Evolutionary conservation across 2,888 invertebrate species (phyloP).

Genomic region (Argynnis bischoffii): DNA sequence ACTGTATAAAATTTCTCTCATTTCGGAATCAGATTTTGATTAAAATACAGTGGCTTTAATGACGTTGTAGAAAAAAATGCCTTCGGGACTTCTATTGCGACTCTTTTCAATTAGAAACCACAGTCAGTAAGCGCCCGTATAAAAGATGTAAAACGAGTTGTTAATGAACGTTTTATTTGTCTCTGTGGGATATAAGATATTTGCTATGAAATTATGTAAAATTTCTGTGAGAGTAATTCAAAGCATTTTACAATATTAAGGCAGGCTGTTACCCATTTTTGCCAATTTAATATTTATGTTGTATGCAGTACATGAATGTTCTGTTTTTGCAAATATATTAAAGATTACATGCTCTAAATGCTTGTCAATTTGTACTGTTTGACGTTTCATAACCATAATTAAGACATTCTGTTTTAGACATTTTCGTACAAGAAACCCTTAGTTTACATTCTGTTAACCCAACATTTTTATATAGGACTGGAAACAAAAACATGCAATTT

Average conservation of each 20-base stretch:
- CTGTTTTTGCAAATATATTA: no score
- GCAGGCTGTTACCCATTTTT: background rate
- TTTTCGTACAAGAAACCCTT: no score
- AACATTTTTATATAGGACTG: no score
- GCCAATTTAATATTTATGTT: no score
- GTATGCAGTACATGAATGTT: no score
- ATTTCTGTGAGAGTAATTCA: background rate
- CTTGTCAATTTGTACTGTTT: no score
- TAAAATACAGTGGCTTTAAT: slow-evolving; percentile 23
- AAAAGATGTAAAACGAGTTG: slow-evolving; percentile 18
- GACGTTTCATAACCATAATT: no score
- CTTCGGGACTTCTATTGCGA: slow-evolving; percentile 18
- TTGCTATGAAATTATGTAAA: slow-evolving; percentile 1
- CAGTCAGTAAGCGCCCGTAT: slow-evolving; percentile 19
- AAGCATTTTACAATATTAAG: background rate
- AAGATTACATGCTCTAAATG: no score
- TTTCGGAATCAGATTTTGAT: slow-evolving; percentile 17
- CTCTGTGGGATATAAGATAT: background rate
- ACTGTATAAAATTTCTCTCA: slow-evolving; percentile 20
- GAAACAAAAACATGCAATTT: no score
- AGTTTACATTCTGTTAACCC: no score
- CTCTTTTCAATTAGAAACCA: slow-evolving; percentile 30
- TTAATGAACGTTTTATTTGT: slow-evolving; percentile 16
- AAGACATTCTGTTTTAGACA: no score
- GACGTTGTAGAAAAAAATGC: slow-evolving; percentile 24